These are phyloP conservation scores for Ephialtes manifestator DNA, from an alignment of 2,888 invertebrate species.

Conservation along the genomic window DNA sequence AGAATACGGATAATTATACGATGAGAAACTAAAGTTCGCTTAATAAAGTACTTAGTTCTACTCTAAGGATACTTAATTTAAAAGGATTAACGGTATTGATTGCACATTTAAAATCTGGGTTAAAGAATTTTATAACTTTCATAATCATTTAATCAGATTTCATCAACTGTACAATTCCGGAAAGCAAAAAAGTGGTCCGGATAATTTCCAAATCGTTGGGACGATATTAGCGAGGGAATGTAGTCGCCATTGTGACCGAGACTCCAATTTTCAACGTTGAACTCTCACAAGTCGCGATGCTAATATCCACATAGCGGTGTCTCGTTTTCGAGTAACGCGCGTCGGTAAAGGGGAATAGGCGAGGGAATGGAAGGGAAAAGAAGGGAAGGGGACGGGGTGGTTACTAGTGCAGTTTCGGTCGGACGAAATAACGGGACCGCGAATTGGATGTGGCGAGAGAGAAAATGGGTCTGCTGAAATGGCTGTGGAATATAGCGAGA, in stretches of 20 bases:
- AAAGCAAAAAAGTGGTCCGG: background rate
- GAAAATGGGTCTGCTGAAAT: slow-evolving; percentile 70
- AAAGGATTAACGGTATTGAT: too few species aligned
- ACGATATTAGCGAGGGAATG: background rate
- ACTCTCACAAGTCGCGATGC: slow-evolving; percentile 58
- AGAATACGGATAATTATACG: too few species aligned
- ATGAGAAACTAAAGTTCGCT: too few species aligned
- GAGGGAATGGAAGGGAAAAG: background rate
- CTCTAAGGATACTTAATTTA: too few species aligned
- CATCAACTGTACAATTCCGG: background rate
- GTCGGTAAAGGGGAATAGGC: background rate
- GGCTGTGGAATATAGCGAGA: slow-evolving; percentile 51
- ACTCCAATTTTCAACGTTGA: slow-evolving; percentile 56
- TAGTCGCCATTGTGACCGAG: background rate
- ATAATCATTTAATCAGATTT: background rate
- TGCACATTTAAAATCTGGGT: background rate
- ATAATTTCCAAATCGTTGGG: background rate
- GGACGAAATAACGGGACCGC: slow-evolving; percentile 69
- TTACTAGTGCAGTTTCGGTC: slow-evolving; percentile 44
- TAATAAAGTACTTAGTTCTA: too few species aligned
- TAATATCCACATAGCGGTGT: slow-evolving; percentile 46
- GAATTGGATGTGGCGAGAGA: slow-evolving; percentile 71
- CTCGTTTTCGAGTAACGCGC: slow-evolving; percentile 46
- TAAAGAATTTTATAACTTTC: background rate
- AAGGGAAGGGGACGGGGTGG: slow-evolving; percentile 2